These are phyloP conservation scores for Falco berigora DNA, from an alignment of 2,797 vertebrate genomes.

Conservation along the genomic window DNA sequence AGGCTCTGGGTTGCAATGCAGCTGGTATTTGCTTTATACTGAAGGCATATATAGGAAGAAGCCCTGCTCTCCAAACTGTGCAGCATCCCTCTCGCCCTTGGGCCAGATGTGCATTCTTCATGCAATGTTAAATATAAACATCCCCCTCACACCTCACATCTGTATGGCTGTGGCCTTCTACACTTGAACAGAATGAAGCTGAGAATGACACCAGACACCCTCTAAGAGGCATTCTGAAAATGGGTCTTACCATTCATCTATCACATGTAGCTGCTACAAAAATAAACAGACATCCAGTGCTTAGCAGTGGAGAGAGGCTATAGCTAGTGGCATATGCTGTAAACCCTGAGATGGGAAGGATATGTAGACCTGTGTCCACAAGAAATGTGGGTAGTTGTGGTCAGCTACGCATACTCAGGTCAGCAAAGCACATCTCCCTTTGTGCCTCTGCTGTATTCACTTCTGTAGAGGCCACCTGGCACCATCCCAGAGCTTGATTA, in stretches of 20 bases:
- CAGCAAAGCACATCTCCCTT: not conserved
- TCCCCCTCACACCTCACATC: not conserved
- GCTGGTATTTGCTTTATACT: not conserved
- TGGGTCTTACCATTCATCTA: not conserved
- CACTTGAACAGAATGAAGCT: not conserved
- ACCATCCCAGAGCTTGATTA: not conserved
- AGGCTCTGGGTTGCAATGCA: not conserved
- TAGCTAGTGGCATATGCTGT: not conserved
- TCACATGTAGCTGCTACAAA: not conserved
- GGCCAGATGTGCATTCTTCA: not conserved
- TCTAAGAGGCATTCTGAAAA: not conserved
- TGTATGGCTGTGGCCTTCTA: not conserved
- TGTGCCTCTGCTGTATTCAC: not conserved
- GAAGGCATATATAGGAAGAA: not conserved
- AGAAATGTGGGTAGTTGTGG: not conserved
- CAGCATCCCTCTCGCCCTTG: not conserved
- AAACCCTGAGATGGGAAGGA: not conserved
- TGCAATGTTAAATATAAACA: not conserved
- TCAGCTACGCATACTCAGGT: not conserved
- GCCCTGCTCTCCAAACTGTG: not conserved
- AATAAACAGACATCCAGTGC: not conserved
- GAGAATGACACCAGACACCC: not conserved
- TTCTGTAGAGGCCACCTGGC: not conserved
- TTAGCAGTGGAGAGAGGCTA: not conserved
- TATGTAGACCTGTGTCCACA: not conserved